These are phyloP conservation scores for Pygoscelis adeliae DNA, from an alignment of 2,113 vertebrate genomes.

Conservation along the genomic window DNA sequence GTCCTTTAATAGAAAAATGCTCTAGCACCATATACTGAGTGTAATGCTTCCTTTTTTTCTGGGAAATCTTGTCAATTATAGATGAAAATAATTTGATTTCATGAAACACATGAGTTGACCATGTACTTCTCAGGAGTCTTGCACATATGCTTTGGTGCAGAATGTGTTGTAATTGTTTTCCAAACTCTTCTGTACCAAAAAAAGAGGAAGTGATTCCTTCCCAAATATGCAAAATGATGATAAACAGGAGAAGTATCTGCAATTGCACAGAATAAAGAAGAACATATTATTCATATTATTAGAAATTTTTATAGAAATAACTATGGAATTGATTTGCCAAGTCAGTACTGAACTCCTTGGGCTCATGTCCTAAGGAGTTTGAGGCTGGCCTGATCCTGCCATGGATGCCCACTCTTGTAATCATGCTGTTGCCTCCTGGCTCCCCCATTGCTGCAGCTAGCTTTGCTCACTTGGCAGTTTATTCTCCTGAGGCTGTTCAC, in stretches of 20 bases:
- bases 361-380: background rate
- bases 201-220: background rate
- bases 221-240: background rate
- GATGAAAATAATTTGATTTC: background rate
- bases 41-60: background rate
- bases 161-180: background rate
- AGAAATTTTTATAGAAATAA: background rate
- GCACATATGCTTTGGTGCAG: background rate
- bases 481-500: background rate
- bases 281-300: background rate
- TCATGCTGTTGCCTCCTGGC: background rate
- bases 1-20: background rate
- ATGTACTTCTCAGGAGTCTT: background rate
- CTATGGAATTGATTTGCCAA: background rate
- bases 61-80: background rate
- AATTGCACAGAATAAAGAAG: background rate
- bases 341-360: background rate
- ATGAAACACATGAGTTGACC: background rate
- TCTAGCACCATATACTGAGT: background rate
- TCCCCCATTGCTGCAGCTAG: background rate
- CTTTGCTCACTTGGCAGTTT: background rate
- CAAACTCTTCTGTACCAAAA: background rate
- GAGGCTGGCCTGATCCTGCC: background rate
- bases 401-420: rapidly evolving
- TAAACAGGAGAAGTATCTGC: background rate